Conservation (phyloP, 2,888 invertebrate genomes). For the Mechanitis messenoides region DNA sequence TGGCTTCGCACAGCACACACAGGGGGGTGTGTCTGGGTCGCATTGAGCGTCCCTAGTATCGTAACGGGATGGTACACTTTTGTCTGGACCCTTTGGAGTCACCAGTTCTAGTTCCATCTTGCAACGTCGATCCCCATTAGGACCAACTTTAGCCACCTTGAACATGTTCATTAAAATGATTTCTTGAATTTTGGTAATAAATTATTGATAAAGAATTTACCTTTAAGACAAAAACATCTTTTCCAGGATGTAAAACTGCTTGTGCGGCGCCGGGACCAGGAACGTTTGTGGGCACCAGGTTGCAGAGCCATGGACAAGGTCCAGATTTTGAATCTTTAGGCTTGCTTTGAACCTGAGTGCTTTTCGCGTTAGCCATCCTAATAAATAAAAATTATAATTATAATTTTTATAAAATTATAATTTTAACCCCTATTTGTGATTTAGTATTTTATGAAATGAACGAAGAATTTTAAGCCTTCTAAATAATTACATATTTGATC, state of each 20-base stretch:
- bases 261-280: conserved; percentile 53
- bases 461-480: neutral
- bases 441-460: neutral
- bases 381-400: neutral
- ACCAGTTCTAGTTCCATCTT: conserved; percentile 80
- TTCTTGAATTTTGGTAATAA: neutral
- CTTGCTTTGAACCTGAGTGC: conserved; percentile 39
- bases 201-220: conserved; percentile 38
- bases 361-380: conserved; percentile 35
- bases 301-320: conserved; percentile 52
- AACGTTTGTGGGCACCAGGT: conserved; percentile 52
- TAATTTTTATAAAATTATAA: neutral
- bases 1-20: conserved; percentile 39
- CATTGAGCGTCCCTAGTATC: conserved; percentile 66
- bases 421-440: neutral
- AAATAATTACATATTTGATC: neutral
- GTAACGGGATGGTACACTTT: conserved; percentile 63
- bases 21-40: conserved; percentile 52
- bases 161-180: conserved; percentile 5
- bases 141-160: conserved; percentile 61
- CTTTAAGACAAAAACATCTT: conserved; percentile 79
- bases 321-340: conserved; percentile 23
- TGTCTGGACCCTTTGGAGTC: conserved; percentile 78
- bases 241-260: conserved; percentile 72
- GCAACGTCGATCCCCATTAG: conserved; percentile 58